These are phyloP conservation scores for Antrozous pallidus DNA, from an alignment of 2,797 vertebrate species.

Conservation along the genomic window DNA sequence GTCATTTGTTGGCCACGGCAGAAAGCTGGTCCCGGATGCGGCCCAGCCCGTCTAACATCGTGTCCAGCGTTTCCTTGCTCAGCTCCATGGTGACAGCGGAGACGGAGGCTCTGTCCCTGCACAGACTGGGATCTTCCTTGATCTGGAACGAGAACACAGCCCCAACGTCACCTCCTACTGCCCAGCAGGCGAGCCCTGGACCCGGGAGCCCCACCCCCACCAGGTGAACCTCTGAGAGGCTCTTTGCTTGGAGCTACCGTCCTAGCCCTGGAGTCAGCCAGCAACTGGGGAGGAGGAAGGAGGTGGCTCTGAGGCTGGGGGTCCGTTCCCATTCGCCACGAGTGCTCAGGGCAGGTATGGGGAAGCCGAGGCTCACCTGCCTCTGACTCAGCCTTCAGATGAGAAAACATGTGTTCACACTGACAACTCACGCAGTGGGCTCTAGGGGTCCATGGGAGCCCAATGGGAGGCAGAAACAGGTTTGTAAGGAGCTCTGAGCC, in stretches of 20 bases:
- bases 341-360: fast-evolving
- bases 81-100: constrained; percentile 92
- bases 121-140: constrained; percentile 83
- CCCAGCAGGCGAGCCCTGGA: neutral
- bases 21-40: constrained; percentile 95
- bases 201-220: fast-evolving
- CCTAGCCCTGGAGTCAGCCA: fast-evolving
- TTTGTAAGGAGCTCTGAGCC: neutral
- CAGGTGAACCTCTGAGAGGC: neutral
- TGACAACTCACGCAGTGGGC: fast-evolving
- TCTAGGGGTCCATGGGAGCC: fast-evolving
- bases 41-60: constrained; percentile 94
- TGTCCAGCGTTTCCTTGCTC: constrained; percentile 94
- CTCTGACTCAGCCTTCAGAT: neutral
- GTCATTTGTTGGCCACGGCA: constrained; percentile 89
- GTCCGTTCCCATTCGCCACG: neutral
- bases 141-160: constrained; percentile 76
- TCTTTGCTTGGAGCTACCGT: too few species aligned
- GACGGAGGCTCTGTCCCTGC: constrained; percentile 75
- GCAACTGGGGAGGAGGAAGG: neutral
- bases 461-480: neutral
- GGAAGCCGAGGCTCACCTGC: neutral
- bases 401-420: neutral
- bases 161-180: neutral
- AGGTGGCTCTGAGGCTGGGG: neutral